These are phyloP conservation scores for Scotopteryx bipunctaria DNA, from an alignment of 2,888 invertebrate genomes.

Conservation along the genomic window DNA sequence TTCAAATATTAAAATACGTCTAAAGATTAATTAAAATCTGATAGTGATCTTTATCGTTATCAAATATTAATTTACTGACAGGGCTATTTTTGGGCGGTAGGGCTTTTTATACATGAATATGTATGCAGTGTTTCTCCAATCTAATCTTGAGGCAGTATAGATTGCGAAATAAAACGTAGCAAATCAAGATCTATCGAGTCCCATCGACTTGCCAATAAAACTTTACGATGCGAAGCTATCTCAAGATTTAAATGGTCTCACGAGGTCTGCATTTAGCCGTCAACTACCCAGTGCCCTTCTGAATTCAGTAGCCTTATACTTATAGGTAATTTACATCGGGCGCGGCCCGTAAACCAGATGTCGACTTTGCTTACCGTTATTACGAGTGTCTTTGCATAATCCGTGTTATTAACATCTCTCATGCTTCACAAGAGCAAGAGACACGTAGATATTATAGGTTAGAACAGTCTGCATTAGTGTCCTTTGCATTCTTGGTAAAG, in stretches of 20 bases:
- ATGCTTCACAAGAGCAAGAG: no score
- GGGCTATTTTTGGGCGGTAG: no score
- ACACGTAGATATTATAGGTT: no score
- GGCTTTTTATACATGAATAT: no score
- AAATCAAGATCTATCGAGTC: neutral
- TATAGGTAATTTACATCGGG: slow-evolving; percentile 59
- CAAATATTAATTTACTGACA: no score
- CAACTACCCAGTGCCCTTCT: slow-evolving; percentile 55
- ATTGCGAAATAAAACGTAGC: slow-evolving; percentile 7
- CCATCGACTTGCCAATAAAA: slow-evolving; percentile 9
- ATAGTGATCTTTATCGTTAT: no score
- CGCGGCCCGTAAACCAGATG: slow-evolving; percentile 66
- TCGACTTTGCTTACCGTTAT: slow-evolving; percentile 58
- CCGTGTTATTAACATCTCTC: slow-evolving; percentile 58
- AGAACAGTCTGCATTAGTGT: no score
- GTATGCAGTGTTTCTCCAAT: no score
- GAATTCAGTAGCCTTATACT: slow-evolving; percentile 72
- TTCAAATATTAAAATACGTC: no score
- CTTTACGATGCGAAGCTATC: slow-evolving; percentile 10
- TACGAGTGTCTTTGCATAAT: slow-evolving; percentile 54
- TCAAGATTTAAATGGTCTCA: slow-evolving; percentile 50
- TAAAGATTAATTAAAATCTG: no score
- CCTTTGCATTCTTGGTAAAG: no score
- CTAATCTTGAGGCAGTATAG: no score
- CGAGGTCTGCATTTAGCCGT: slow-evolving; percentile 50